Evolutionary conservation across 2,113 vertebrate genomes (phyloP), one percentile per base, ranked within the genome.

Genomic region (Hydrochoerus hydrochaeris): DNA sequence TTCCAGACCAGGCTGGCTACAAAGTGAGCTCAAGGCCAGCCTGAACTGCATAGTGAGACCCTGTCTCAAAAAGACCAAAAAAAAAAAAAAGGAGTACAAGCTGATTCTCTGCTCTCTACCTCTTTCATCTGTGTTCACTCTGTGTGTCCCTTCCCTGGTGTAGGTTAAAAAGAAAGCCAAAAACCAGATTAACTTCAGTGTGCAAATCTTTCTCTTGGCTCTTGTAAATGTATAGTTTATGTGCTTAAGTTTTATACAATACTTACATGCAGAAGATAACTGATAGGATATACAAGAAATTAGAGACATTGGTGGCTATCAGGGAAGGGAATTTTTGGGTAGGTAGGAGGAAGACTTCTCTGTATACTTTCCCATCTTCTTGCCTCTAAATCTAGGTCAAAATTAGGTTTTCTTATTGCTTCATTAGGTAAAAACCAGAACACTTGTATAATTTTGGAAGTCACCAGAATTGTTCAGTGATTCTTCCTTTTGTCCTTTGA

Each of bases 401-500:
- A 62, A 44, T 91, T 91, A 96, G 41, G 3, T 46, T 92, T 87
- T 16, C 49, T 73, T 91, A 11, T 93, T 52, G 26, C n/a, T 84
- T 89, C 86, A 46, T 91, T 91, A 44, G 38, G 19, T 95, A 3
- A 89, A 97, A 95, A 44, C 52, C 46, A 91, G 80, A 96, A 92
- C 11, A 16, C 73, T 91, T 78, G 0, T 91, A 30, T 95, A 81
- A 89, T 90, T 97, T 97, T 95, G 35, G 46, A 94, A 91, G 16
- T 94, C 78, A 85, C 82, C 46, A 85, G 30, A 93, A 87, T 91
- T 92, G 7, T 44, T 81, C 13, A 14, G 7, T 91, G 41, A 89
- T 44, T 88, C 24, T 86, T 97, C 17, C 35, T 93, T 97, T 96
- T 95, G n/a, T 83, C 46, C 57, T 95, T 96, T 90, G 80, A 90